phyloP scores from a whole-genome alignment of 1,140 invertebrate species.

The Lasaia peninsularis region DNA sequence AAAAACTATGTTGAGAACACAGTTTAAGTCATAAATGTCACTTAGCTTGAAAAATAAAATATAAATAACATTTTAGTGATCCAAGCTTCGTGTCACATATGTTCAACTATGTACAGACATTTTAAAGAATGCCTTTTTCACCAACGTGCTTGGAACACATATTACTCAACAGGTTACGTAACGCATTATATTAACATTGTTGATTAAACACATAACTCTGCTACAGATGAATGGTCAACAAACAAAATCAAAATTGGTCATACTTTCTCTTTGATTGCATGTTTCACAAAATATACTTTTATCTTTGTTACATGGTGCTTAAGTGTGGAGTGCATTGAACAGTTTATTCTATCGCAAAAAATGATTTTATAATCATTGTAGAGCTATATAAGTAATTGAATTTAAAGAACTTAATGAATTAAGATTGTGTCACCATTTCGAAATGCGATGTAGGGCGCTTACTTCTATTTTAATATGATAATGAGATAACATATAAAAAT shows the following conservation, averaged over 20 bases:
- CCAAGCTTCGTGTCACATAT: too few relatives aligned
- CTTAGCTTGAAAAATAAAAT: too few relatives aligned
- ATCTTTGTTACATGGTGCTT: background rate
- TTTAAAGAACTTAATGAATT: too few relatives aligned
- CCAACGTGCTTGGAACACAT: background rate
- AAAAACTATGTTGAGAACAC: too few relatives aligned
- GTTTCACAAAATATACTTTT: background rate
- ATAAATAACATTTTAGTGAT: too few relatives aligned
- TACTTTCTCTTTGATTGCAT: conserved; percentile 11
- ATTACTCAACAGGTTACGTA: background rate
- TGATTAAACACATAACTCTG: conserved; percentile 5
- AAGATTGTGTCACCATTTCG: too few relatives aligned
- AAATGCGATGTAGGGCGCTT: too few relatives aligned
- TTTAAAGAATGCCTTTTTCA: background rate
- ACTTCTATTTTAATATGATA: too few relatives aligned
- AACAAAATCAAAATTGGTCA: conserved; percentile 14
- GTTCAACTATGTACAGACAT: background rate
- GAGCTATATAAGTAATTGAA: too few relatives aligned
- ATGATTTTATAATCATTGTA: too few relatives aligned
- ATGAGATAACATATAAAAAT: too few relatives aligned
- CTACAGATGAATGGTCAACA: conserved; percentile 5
- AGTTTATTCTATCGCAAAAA: background rate
- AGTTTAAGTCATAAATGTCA: too few relatives aligned
- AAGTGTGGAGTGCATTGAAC: background rate
- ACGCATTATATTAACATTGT: conserved; percentile 12